Evolutionary conservation across 2,888 invertebrate genomes (phyloP), one percentile per base, ranked within the genome.

Genomic region (Cordylochernes scorpioides): DNA sequence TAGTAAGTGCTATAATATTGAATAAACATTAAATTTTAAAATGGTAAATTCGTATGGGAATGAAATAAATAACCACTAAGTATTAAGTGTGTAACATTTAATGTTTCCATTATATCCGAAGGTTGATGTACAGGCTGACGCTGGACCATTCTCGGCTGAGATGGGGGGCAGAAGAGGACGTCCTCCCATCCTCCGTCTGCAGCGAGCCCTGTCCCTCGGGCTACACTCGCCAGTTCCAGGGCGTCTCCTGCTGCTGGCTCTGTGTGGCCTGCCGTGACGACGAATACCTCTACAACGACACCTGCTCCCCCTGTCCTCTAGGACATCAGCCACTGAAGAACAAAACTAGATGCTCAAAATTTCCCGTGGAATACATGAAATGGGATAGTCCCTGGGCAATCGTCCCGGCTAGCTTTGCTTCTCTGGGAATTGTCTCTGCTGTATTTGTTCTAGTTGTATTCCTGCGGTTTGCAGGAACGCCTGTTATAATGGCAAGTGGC

Each of bases 401-500:
- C 9, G 61, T 67, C 3, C 69, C 68, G 2, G 53, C 67, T 8
- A 51, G 58, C 8, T 66, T 68, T 45, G 60, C 67, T 9, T 51
- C 61, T 1, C 48, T 64, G 25, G 69, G 70, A 5, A 62, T 69
- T 29, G 46, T 65, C 24, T 54, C 57, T 39, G 65, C 67, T 3
- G 46, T 63, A 22, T 63, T 66, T 46, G 65, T 67, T 3, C 54
- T 63, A n/a, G 55, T 58, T 25, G 64, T 68, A 5, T 70, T 71
- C 49, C 55, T 69, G 25, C 58, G 61, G 45, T 63, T 49, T 46
- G 58, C 57, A 41, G 54, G 55, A 27, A 71, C 71, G 1, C 71
- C 71, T 0, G 60, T 72, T 18, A 70, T 72, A 35, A 71, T 71
- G 62, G 73, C 73, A 2, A 70, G 70, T 0, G 72, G 72, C 1